Evolutionary conservation across 1,140 invertebrate genomes (phyloP), one percentile per base, ranked within the genome.

Genomic region (Anagrus nilaparvatae): DNA sequence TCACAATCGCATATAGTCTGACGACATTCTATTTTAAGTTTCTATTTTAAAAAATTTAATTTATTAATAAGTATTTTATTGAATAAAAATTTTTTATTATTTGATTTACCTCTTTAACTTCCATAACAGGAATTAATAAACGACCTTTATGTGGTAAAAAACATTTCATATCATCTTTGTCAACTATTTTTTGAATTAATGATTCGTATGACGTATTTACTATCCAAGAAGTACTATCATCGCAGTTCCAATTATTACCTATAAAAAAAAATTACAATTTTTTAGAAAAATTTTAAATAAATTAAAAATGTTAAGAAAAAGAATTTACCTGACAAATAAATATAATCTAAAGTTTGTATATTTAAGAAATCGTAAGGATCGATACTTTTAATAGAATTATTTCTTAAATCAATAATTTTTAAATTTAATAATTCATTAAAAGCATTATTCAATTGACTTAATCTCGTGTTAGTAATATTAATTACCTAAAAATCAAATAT

Each of bases 161-260:
- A 49, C 76, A 78, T 13, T 59, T 59, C 3, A 77, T 50, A 36
- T 67, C 60, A 10, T 71, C 58, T 31, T 69, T 62, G 54, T 78
- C 75, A 14, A 53, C 58, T 19, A 78, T 59, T 43, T 65, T 56
- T 4, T 50, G 55, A 1, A 58, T 60, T 43, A 60, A 46, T 9
- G 60, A 65, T 31, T 36, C 49, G 36, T 48, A 50, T 5, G 61
- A 61, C 16, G 65, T 49, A 32, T 73, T 52, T 13, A 72, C 47
- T 19, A 75, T 58, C 76, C 76, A 78, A 28, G 65, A 61, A n/a
- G 73, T 60, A 41, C 69, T 65, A 14, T 64, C 56, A 6, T 69
- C 67, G 44, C 76, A 78, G 54, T 71, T 74, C 69, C 74, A 76
- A 7, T 66, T 70, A 62, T 78, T 78, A 16, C 63, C 73, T 76